Percentiles rank a stretch among this genome's conserved stretches.
Conservation (phyloP, 2,888 invertebrate genomes). For the Isoperla grammatica region DNA sequence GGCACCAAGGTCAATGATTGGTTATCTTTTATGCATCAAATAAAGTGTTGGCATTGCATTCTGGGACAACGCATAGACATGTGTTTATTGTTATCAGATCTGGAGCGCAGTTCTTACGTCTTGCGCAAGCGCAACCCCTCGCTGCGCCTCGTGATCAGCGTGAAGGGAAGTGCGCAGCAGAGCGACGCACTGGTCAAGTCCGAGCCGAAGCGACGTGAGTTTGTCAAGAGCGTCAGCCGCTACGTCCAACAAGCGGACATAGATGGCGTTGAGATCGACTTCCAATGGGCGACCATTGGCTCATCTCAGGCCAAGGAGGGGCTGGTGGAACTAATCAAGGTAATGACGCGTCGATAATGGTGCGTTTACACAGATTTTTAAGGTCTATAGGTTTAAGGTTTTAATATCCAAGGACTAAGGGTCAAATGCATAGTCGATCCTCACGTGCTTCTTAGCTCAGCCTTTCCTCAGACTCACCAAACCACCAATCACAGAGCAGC, state of each 20-base stretch:
- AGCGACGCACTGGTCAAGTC: constrained; percentile 26
- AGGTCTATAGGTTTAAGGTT: too few relatives aligned
- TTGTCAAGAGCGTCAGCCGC: constrained; percentile 23
- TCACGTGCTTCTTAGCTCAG: too few relatives aligned
- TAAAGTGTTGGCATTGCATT: too few relatives aligned
- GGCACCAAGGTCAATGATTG: too few relatives aligned
- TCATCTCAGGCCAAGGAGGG: constrained; percentile 25
- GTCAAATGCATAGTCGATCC: too few relatives aligned
- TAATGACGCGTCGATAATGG: too few relatives aligned
- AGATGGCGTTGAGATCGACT: constrained; percentile 33
- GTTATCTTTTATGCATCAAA: too few relatives aligned
- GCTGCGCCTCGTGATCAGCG: constrained; percentile 25
- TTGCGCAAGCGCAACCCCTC: constrained; percentile 27
- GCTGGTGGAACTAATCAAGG: constrained; percentile 29
- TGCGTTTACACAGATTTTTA: too few relatives aligned
- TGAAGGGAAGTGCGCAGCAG: constrained; percentile 20
- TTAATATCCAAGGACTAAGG: too few relatives aligned
- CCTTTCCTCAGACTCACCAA: too few relatives aligned
- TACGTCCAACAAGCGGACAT: constrained; percentile 29
- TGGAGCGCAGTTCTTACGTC: not conserved
- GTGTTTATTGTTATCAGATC: constrained; percentile 1
- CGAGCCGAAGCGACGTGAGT: constrained; percentile 16
- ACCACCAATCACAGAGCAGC: too few relatives aligned
- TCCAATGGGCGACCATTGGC: constrained; percentile 29
- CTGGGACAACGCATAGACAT: too few relatives aligned